Percentiles rank a stretch among this genome's conserved stretches.
phyloP scores from a whole-genome alignment of 1,140 invertebrate genomes.

The Heliconius himera region DNA sequence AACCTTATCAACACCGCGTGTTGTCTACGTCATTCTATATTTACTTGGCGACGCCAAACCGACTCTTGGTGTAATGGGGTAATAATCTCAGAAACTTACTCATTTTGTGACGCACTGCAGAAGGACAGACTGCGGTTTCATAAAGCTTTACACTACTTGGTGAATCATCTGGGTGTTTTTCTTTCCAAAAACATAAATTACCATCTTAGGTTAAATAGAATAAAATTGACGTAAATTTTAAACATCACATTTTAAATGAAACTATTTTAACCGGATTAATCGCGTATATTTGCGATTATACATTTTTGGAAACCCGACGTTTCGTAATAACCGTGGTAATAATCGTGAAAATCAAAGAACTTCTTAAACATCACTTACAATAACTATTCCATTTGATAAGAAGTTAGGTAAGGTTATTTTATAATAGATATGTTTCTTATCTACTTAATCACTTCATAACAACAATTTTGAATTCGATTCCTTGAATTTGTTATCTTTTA shows the following conservation, averaged over 20 bases:
- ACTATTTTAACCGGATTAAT: too few species aligned
- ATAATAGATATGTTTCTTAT: too few species aligned
- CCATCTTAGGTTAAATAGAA: background rate
- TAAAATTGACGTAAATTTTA: too few species aligned
- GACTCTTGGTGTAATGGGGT: conserved; percentile 32
- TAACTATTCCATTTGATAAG: too few species aligned
- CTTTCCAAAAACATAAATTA: background rate
- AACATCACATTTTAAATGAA: too few species aligned
- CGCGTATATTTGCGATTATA: too few species aligned
- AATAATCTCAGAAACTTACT: conserved; percentile 13
- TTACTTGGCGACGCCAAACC: conserved; percentile 41
- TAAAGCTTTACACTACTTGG: background rate
- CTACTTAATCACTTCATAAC: background rate
- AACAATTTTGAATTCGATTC: background rate
- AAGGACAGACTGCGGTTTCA: background rate
- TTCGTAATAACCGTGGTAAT: too few species aligned
- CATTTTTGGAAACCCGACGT: too few species aligned
- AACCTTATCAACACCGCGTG: conserved; percentile 48
- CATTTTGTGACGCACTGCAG: conserved; percentile 30
- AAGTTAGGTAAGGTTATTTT: too few species aligned
- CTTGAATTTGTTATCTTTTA: too few species aligned
- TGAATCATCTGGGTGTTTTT: background rate
- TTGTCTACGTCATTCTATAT: conserved; percentile 43
- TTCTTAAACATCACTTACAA: too few species aligned
- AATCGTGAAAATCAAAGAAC: too few species aligned